Base-by-base conservation (phyloP, 2,113 vertebrate species). In the Thryonomys swinderianus region DNA sequence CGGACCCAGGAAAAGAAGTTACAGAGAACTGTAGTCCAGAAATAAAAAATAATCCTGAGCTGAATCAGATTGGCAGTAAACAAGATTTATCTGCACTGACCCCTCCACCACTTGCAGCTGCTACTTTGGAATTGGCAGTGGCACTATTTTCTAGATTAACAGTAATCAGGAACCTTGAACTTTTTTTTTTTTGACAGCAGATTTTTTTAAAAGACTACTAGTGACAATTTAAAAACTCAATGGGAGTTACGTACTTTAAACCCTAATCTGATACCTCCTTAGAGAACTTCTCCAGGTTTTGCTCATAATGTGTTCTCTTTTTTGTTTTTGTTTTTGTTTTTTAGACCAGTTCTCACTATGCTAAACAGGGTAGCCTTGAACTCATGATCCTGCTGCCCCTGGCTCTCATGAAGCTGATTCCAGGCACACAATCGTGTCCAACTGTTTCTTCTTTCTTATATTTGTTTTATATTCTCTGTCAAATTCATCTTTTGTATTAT, bases 221-320 rank as follows among this genome's bases (percentile, higher is more conserved):
- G 57, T 71, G 23, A 23, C 67, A 88, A 74, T 91, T 91, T 64
- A 6, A 91, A 88, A 84, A 48, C 45, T 30, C 18, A 51, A 7
- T 76, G 76, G 48, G 27, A 79, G 48, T 90, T 84, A 30, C 42
- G 94, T 89, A 71, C 45, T 94, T 61, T 64, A 73, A 34, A 59
- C 42, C 13, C 40, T 83, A 79, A 76, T 27, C n/a, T 80, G 34
- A 93, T 34, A 37, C n/a, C 59, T 88, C 37, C 32, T n/a, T 45
- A 34, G 66, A 81, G 69, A 85, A 85, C 21, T 42, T 79, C 32
- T 42, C 45, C 87, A 83, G 90, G n/a, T 83, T 88, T 64, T 61
- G 21, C 23, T 51, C 80, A 1, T 61, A 53, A 73, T 74, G 17
- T 37, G 14, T 93, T 55, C 48, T 57, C 69, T 84, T 25, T 45